These are phyloP conservation scores for Phoenoteleia sp. DNA, from an alignment of 2,888 invertebrate species.

Conservation along the genomic window DNA sequence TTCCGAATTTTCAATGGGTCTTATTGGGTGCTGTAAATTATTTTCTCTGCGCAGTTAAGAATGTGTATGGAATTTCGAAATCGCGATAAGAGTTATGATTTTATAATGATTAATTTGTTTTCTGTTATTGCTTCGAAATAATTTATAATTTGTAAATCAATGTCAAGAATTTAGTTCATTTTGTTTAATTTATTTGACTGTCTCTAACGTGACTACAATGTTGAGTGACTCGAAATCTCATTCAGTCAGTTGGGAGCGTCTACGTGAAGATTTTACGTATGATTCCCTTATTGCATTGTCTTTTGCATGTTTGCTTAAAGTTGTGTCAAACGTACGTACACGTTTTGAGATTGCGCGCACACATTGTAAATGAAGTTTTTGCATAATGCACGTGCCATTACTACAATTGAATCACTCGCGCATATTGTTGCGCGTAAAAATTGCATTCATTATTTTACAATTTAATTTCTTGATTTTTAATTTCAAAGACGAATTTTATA, in stretches of 20 bases:
- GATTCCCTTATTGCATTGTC: constrained; percentile 53
- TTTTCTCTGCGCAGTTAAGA: too few species aligned
- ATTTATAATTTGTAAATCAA: too few species aligned
- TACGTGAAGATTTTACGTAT: constrained; percentile 60
- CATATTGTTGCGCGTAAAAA: constrained; percentile 15
- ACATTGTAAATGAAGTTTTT: constrained; percentile 40
- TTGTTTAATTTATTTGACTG: constrained; percentile 52
- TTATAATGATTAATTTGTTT: too few species aligned
- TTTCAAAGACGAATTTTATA: background rate
- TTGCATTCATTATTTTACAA: constrained; percentile 17
- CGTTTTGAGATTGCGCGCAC: constrained; percentile 15
- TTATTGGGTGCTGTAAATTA: too few species aligned
- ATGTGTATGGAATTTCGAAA: too few species aligned
- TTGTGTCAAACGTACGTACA: constrained; percentile 54
- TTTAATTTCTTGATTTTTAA: constrained; percentile 17
- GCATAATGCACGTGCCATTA: constrained; percentile 42
- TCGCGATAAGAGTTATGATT: too few species aligned
- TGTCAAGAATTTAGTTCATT: constrained; percentile 14
- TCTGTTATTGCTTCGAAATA: background rate
- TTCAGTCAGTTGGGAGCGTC: constrained; percentile 55
- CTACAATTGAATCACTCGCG: constrained; percentile 35
- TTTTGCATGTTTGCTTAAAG: constrained; percentile 53
- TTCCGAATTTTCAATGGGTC: too few species aligned
- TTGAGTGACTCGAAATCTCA: constrained; percentile 42
- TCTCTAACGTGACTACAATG: constrained; percentile 59